Percentiles rank a stretch among this genome's conserved stretches.
These are phyloP conservation scores for Coboldia fuscipes DNA, from an alignment of 1,140 invertebrate species.

Conservation along the genomic window DNA sequence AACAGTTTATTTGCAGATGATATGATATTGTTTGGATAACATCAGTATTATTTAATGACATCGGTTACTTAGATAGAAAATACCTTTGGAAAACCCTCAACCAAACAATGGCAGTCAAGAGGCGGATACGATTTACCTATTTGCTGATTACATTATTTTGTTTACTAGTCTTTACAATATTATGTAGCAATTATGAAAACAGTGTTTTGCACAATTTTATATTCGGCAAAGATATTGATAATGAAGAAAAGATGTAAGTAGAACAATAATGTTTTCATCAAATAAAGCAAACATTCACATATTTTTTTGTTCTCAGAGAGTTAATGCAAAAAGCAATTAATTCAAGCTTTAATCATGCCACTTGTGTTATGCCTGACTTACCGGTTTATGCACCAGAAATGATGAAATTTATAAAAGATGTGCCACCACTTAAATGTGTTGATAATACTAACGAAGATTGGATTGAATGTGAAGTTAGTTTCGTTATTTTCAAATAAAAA, in stretches of 20 bases:
- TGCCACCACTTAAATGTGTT: slow-evolving; percentile 33
- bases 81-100: too few relatives aligned
- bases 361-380: slow-evolving; percentile 39
- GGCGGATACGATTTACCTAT: too few relatives aligned
- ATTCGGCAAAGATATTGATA: background rate
- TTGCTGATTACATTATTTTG: too few relatives aligned
- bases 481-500: background rate
- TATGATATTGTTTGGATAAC: too few relatives aligned
- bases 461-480: slow-evolving; percentile 26
- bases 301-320: slow-evolving; percentile 8
- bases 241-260: background rate
- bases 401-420: slow-evolving; percentile 37
- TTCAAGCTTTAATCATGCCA: slow-evolving; percentile 16
- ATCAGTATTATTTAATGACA: too few relatives aligned
- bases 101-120: too few relatives aligned
- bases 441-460: slow-evolving; percentile 31
- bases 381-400: slow-evolving; percentile 42
- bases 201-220: too few relatives aligned
- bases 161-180: too few relatives aligned
- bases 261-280: background rate
- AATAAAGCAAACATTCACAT: background rate
- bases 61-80: too few relatives aligned
- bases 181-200: too few relatives aligned
- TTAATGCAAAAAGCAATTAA: slow-evolving; percentile 21
- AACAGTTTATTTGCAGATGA: too few relatives aligned